These are phyloP conservation scores for Harlomillsia oculata DNA, from an alignment of 1,140 invertebrate genomes.

Conservation along the genomic window DNA sequence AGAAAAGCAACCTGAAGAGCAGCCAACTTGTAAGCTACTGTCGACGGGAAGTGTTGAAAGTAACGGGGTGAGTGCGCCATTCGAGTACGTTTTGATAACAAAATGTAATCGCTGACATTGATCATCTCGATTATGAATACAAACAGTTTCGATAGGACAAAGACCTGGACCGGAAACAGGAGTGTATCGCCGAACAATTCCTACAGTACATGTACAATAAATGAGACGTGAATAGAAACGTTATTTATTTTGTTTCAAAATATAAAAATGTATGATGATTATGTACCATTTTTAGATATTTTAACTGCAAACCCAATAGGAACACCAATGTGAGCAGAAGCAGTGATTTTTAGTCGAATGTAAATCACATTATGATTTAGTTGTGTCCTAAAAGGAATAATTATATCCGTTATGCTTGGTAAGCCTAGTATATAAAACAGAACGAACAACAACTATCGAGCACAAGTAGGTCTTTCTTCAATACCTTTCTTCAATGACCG, in stretches of 20 bases:
- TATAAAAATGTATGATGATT: too few relatives aligned
- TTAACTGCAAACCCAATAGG: slow-evolving; percentile 7
- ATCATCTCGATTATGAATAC: too few relatives aligned
- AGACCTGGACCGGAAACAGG: neutral
- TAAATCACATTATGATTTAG: neutral
- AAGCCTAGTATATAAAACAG: too few relatives aligned
- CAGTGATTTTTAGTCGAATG: neutral
- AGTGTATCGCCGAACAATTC: slow-evolving; percentile 3
- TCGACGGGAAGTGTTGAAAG: neutral
- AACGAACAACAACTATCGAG: too few relatives aligned
- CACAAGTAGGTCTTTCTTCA: too few relatives aligned
- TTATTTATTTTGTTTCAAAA: neutral
- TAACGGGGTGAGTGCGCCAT: slow-evolving; percentile 12
- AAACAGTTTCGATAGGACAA: neutral
- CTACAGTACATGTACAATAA: too few relatives aligned
- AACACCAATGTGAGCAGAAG: slow-evolving; percentile 1
- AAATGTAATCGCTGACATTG: slow-evolving; percentile 12
- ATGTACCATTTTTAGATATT: neutral
- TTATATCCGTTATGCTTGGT: too few relatives aligned
- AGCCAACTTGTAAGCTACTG: neutral
- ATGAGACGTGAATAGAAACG: too few relatives aligned
- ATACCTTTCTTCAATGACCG: slow-evolving; percentile 8
- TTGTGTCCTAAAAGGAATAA: neutral
- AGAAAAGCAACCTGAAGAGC: neutral
- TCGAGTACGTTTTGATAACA: slow-evolving; percentile 17